Percentiles rank a stretch among this genome's conserved stretches.
These are phyloP conservation scores for Chroicocephalus ridibundus DNA, from an alignment of 2,113 vertebrate species.

Conservation along the genomic window DNA sequence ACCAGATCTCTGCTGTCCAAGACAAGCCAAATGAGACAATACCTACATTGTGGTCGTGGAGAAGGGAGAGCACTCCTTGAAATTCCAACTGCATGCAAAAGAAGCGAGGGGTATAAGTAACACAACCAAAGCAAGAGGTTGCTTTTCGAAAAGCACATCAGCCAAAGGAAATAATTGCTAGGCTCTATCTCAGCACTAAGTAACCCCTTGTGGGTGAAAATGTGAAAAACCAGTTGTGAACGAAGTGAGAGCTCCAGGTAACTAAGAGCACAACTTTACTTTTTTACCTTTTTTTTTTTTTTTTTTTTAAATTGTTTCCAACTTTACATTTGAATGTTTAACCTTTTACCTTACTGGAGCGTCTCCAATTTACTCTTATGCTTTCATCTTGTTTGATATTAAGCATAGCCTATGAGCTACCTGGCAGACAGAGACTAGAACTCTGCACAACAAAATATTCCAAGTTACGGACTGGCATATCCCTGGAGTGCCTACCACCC, in stretches of 20 bases:
- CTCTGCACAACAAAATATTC: neutral
- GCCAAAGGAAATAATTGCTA: conserved; percentile 59
- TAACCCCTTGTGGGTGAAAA: conserved; percentile 45
- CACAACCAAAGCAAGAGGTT: conserved; percentile 40
- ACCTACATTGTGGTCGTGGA: conserved; percentile 26
- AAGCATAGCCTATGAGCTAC: neutral
- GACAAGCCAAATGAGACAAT: conserved; percentile 53
- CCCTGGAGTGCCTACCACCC: neutral
- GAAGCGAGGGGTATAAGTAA: conserved; percentile 1
- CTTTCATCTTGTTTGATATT: neutral
- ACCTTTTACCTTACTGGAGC: neutral
- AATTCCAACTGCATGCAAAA: conserved; percentile 13
- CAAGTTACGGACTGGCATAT: neutral
- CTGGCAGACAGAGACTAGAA: neutral
- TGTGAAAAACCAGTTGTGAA: neutral
- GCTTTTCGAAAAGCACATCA: conserved; percentile 7
- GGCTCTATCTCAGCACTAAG: conserved; percentile 22
- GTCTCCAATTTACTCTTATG: neutral
- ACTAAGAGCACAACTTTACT: neutral
- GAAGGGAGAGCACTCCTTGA: conserved; percentile 28
- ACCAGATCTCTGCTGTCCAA: conserved; percentile 39
- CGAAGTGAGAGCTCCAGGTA: conserved; percentile 14
- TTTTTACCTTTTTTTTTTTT: neutral
- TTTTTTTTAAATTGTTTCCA: neutral
- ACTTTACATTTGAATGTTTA: neutral